Conservation (phyloP, 2,113 vertebrate species). For the Ifrita kowaldi region DNA sequence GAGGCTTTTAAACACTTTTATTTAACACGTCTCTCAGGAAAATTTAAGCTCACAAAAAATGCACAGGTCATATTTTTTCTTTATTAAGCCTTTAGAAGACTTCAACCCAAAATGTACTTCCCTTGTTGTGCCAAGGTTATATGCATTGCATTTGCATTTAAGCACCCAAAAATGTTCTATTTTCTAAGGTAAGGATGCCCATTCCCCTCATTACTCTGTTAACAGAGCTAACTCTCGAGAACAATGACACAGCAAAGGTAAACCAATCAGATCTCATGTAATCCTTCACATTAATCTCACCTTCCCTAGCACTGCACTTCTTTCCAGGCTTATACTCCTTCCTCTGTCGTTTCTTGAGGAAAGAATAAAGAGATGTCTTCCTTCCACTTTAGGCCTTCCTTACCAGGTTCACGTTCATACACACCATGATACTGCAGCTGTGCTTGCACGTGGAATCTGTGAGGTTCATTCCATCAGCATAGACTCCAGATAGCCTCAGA, state of each 20-base stretch:
- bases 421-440: not conserved
- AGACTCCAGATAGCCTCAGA: not conserved
- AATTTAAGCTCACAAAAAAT: not conserved
- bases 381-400: not conserved
- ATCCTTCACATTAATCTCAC: not conserved
- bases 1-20: not conserved
- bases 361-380: not conserved
- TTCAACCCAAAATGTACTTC: not conserved
- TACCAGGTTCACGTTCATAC: not conserved
- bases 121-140: not conserved
- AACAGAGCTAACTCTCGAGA: not conserved
- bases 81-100: not conserved
- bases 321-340: not conserved
- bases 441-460: not conserved
- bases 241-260: not conserved
- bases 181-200: not conserved
- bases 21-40: not conserved
- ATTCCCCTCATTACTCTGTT: not conserved
- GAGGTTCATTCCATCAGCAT: rapidly evolving
- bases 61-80: not conserved
- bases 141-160: not conserved
- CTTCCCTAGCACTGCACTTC: not conserved
- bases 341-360: not conserved
- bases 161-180: not conserved
- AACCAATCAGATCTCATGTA: not conserved